Percentiles rank a stretch among this genome's conserved stretches.
Conservation (phyloP, 2,113 vertebrate species). For the Muntiacus muntjak region DNA sequence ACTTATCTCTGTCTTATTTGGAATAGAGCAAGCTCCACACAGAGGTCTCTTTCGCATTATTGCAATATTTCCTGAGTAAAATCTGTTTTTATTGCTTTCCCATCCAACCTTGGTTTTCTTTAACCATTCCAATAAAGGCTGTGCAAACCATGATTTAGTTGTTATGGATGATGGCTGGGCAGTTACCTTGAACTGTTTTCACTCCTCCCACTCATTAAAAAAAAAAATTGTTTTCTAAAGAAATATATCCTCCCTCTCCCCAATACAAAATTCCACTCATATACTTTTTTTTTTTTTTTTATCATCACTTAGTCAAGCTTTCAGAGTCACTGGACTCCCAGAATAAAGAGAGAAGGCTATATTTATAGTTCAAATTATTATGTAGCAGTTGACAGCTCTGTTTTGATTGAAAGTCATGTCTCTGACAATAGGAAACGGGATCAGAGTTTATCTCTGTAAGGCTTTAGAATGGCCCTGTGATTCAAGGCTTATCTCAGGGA, state of each 20-base stretch:
- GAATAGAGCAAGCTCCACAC: background rate
- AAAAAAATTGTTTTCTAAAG: background rate
- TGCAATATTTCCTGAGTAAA: background rate
- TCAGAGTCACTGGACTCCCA: background rate
- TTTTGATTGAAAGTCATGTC: slow-evolving; percentile 35
- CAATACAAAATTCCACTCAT: background rate
- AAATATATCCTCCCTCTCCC: background rate
- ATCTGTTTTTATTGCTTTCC: background rate
- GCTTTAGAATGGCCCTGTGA: slow-evolving; percentile 26
- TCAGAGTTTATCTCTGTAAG: slow-evolving; percentile 40
- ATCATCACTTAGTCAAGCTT: background rate
- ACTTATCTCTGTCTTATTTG: background rate
- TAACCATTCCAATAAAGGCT: background rate
- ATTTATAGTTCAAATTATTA: slow-evolving; percentile 32
- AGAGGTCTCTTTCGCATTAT: background rate
- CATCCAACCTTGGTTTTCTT: background rate
- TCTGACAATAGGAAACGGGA: slow-evolving; percentile 45
- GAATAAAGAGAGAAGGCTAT: background rate
- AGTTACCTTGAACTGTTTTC: background rate
- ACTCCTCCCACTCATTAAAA: background rate
- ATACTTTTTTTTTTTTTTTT: background rate
- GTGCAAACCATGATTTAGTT: background rate
- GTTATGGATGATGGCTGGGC: background rate
- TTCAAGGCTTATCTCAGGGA: slow-evolving; percentile 58
- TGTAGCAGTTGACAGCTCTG: background rate